These are phyloP conservation scores for Apus apus DNA, from an alignment of 2,113 vertebrate species.

Conservation along the genomic window DNA sequence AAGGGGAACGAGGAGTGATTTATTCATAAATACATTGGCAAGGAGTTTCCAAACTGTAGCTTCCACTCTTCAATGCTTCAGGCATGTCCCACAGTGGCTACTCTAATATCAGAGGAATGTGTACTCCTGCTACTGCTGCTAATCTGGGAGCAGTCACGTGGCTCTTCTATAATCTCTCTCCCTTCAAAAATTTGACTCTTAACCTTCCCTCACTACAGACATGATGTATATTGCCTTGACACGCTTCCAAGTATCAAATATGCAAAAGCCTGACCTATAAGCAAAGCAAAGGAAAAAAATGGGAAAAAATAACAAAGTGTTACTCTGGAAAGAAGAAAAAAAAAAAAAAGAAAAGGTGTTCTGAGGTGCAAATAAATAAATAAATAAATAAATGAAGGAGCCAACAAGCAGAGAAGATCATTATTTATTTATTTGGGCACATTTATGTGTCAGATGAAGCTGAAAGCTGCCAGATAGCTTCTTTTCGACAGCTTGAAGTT, in stretches of 20 bases:
- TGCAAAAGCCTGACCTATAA: conserved; percentile 46
- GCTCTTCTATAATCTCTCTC: conserved; percentile 15
- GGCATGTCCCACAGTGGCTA: conserved; percentile 33
- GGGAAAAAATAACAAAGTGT: not conserved
- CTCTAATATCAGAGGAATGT: conserved; percentile 60
- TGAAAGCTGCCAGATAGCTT: conserved; percentile 85
- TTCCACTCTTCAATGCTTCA: conserved; percentile 12
- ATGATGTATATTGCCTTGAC: conserved; percentile 63
- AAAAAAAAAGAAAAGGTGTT: not conserved
- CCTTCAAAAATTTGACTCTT: conserved; percentile 68
- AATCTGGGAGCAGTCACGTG: conserved; percentile 49
- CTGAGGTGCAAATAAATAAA: not conserved
- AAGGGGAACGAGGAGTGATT: not conserved
- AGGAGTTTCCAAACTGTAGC: not conserved
- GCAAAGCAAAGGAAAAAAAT: not conserved
- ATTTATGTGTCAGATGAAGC: conserved; percentile 81
- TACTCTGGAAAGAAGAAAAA: not conserved
- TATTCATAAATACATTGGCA: not conserved
- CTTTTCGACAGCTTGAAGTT: conserved; percentile 83
- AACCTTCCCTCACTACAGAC: conserved; percentile 53
- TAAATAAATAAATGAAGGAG: no score
- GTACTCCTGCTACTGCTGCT: conserved; percentile 61
- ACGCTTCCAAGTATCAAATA: conserved; percentile 49
- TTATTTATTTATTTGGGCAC: conserved; percentile 76
- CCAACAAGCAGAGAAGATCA: not conserved